Percentiles rank a stretch among this genome's conserved stretches.
These are phyloP conservation scores for Pogoniulus pusillus DNA, from an alignment of 2,797 vertebrate genomes.

Conservation along the genomic window DNA sequence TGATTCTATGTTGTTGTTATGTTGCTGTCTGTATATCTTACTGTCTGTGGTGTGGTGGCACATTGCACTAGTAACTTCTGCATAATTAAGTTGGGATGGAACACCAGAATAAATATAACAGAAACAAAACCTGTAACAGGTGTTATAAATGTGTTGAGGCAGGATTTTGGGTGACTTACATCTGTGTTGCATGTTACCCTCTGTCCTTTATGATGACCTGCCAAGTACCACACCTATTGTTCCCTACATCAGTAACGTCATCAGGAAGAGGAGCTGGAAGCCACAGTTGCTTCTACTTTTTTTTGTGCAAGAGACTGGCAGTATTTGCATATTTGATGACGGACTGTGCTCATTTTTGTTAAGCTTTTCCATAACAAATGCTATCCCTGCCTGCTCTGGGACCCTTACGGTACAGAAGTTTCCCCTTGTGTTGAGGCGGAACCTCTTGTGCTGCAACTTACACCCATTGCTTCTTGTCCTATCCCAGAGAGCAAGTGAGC, in stretches of 20 bases:
- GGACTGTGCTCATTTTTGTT: background rate
- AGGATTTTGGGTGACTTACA: background rate
- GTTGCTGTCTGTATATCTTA: too few species aligned
- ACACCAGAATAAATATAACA: background rate
- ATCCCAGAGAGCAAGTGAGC: too few species aligned
- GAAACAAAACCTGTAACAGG: background rate
- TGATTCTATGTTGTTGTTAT: too few species aligned
- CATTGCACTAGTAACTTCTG: background rate
- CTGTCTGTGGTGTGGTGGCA: background rate
- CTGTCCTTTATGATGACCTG: background rate
- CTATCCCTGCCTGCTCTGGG: background rate
- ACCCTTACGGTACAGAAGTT: too few species aligned
- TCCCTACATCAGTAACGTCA: background rate
- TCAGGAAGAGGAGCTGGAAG: background rate
- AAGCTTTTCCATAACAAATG: conserved; percentile 2
- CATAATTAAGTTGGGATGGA: background rate
- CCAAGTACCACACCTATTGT: background rate
- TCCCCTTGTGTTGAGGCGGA: too few species aligned
- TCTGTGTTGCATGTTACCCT: background rate
- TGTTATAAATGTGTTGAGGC: background rate
- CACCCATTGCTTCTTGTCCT: too few species aligned
- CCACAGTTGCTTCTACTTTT: background rate
- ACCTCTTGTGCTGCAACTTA: too few species aligned
- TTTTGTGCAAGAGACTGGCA: background rate
- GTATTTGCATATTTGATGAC: conserved; percentile 27